These are phyloP conservation scores for Cerastis rubricosa DNA, from an alignment of 2,888 invertebrate genomes.

Conservation along the genomic window DNA sequence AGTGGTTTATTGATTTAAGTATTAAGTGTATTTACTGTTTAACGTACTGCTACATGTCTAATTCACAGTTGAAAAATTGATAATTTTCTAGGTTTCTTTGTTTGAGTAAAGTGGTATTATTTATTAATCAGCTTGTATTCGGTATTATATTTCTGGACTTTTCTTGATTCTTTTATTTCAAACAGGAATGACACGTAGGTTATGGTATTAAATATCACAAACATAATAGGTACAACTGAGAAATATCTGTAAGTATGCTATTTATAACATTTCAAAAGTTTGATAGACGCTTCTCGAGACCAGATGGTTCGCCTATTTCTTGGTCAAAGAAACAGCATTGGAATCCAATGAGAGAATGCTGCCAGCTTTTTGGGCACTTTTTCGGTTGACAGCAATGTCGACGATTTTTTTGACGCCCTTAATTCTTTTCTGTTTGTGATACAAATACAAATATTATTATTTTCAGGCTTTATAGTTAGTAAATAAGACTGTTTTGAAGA, in stretches of 20 bases:
- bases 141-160: neutral
- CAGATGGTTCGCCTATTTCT: neutral
- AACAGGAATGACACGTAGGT: neutral
- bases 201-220: neutral
- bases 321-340: neutral
- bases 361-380: neutral
- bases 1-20: conserved; percentile 78
- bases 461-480: neutral
- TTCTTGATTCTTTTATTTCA: neutral
- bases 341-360: neutral
- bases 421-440: neutral
- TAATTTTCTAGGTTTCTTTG: neutral
- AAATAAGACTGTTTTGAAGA: neutral
- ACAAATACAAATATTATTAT: too few species aligned
- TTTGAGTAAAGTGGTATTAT: neutral
- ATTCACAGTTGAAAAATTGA: neutral
- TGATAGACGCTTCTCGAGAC: neutral
- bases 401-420: neutral
- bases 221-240: neutral
- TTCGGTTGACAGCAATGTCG: neutral
- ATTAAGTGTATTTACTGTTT: conserved; percentile 44
- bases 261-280: neutral
- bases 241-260: neutral
- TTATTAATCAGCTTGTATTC: neutral
- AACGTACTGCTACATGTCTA: conserved; percentile 18